A percentile compares a stretch with the other conserved stretches of the same genome.
Evolutionary conservation across 2,888 invertebrate genomes (phyloP).

Genomic region (Sarcophaga variegata): DNA sequence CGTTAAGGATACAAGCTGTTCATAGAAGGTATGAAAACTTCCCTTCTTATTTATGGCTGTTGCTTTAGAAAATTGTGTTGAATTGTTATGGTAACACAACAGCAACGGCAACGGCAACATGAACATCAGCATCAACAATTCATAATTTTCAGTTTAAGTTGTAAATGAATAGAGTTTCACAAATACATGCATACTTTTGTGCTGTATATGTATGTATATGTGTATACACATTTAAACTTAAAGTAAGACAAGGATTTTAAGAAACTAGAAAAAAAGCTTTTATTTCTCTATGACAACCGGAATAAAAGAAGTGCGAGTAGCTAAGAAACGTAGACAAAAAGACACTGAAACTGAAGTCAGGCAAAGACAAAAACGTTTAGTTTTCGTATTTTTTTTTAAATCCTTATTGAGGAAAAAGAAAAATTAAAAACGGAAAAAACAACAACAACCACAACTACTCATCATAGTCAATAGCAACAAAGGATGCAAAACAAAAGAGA

Average conservation of each 20-base stretch:
- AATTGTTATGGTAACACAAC: conserved; percentile 51
- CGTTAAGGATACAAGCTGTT: conserved; percentile 32
- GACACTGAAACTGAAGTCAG: conserved; percentile 6
- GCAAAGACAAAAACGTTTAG: conserved; percentile 9
- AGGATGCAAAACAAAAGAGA: not conserved
- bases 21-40: conserved; percentile 32
- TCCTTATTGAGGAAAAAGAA: conserved; percentile 50
- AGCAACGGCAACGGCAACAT: conserved; percentile 15
- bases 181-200: too few relatives aligned
- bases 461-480: not conserved
- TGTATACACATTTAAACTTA: conserved; percentile 27
- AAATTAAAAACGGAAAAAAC: conserved; percentile 60
- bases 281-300: conserved; percentile 33
- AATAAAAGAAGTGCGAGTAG: not conserved
- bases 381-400: conserved; percentile 7
- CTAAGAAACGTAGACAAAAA: not conserved
- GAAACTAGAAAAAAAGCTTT: not conserved
- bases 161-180: not conserved
- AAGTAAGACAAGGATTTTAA: conserved; percentile 39
- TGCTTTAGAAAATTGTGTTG: conserved; percentile 35
- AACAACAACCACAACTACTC: conserved; percentile 30
- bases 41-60: not conserved
- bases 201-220: not conserved
- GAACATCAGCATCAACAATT: conserved; percentile 39
- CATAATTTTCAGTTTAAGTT: conserved; percentile 46